Base-by-base conservation (phyloP, 2,888 invertebrate genomes). In the Notodonta ziczac region DNA sequence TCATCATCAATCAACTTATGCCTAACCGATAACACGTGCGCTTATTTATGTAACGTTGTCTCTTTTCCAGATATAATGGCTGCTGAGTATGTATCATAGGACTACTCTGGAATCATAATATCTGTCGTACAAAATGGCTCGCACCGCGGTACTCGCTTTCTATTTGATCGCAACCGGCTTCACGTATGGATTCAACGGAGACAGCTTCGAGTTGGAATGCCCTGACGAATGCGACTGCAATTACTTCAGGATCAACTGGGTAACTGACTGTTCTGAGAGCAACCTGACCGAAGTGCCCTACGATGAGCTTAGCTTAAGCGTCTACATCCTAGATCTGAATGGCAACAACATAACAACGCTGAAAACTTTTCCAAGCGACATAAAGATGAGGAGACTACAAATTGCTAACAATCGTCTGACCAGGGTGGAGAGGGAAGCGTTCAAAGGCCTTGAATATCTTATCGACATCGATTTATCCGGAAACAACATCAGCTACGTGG, bases 141-240 rank as follows among this genome's bases (percentile, higher is more conserved):
- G 71, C 62, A 71, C 77, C 32, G 78, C 83, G 71, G 73, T 81
- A 50, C 66, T 91, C n/a, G 74, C 78, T 46, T 74, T 91, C 54
- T 84, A 77, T 67, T 67, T 90, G 35, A 67, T 88, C 48, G 77
- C 84, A 42, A 78, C 83, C n/a, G 80, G 84, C 16, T 61, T 81
- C 48, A 81, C 84, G 13, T 70, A 82, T 62, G 87, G 86, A 14
- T 94, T 95, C 74, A 95, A 95, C 74, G 95, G 95, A 58, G 96
- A 96, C 74, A 91, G 95, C 76, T 94, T 94, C 70, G 96, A 96
- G 76, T 86, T 95, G 77, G 95, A 96, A 80, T 96, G 96, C 73
- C 96, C 96, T 0, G 96, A 95, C 70, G 96, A 96, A 74, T 96
- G 96, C 81, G 96, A 96, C 80, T 96, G 96, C 78, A 96, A 96